Evolutionary conservation across 2,888 invertebrate species (phyloP), one percentile per base, ranked within the genome.

Genomic region (Caenorhabditis wallacei): DNA sequence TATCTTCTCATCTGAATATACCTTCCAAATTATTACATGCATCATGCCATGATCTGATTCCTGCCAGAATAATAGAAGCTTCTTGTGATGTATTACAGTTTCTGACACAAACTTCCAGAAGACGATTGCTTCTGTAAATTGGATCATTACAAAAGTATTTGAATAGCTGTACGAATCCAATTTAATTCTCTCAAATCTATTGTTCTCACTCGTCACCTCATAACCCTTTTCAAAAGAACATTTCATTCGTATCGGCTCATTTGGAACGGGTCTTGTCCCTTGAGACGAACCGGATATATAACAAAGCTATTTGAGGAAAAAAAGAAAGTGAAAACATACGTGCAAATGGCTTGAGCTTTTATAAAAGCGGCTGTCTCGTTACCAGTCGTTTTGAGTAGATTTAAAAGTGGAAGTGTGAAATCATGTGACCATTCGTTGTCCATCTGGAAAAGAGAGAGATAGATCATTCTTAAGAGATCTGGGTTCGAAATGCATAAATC

Each of bases 361-460:
- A 82, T 40, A 26, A 69, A 85, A 35, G 88, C 88, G 10, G 88
- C 88, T 20, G 86, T 87, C 57, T 87, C 86, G 61, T 88, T 88
- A n/a, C 87, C 86, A 26, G 88, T 88, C 18, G 81, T 75, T 68
- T 80, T 79, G 20, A 88, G 80, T 16, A 88, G 75, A 30, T 82
- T 82, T n/a, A 87, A 54, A 16, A 88, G 78, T 26, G 88, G 88
- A 30, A 88, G 84, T 13, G 88, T 88, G 84, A 88, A 88, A 40
- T 87, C 86, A 16, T 85, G 80, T 10, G 88, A 87, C 88, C 88
- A 88, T 70, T 88, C 88, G 64, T 87, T 87, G 70, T 88, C 88
- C 85, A 85, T 87, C 87, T 88, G 75, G 43, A 80, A 51, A n/a
- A n/a, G n/a, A n/a, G n/a, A n/a, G n/a, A n/a, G n/a, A n/a, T n/a